phyloP scores from a whole-genome alignment of 2,797 vertebrate genomes.

The Salarias fasciatus region DNA sequence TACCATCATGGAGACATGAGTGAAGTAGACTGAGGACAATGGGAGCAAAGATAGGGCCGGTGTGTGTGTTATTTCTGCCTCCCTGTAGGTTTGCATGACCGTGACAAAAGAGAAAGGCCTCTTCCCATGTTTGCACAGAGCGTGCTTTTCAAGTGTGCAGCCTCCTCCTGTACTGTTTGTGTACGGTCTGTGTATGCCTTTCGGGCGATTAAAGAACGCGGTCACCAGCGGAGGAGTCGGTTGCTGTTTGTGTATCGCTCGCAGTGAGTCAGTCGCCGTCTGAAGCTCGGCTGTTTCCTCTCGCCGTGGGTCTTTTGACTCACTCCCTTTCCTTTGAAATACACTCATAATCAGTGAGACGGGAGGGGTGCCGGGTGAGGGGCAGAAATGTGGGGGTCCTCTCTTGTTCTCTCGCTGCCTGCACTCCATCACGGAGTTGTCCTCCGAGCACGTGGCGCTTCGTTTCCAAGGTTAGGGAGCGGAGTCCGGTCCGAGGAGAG shows the following conservation, averaged over 20 bases:
- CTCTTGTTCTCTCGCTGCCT: slow-evolving; percentile 16
- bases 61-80: slow-evolving; percentile 60
- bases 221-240: slow-evolving; percentile 42
- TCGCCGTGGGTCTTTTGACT: slow-evolving; percentile 31
- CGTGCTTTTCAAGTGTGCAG: slow-evolving; percentile 44
- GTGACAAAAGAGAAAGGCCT: slow-evolving; percentile 68
- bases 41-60: slow-evolving; percentile 40
- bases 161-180: slow-evolving; percentile 56
- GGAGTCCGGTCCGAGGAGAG: slow-evolving; percentile 51
- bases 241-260: slow-evolving; percentile 31
- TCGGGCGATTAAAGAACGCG: slow-evolving; percentile 63
- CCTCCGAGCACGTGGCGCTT: slow-evolving; percentile 43
- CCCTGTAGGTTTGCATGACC: slow-evolving; percentile 64
- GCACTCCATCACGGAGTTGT: slow-evolving; percentile 29
- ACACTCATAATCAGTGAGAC: slow-evolving; percentile 61
- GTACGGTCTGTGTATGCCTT: slow-evolving; percentile 51
- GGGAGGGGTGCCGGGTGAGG: slow-evolving; percentile 19
- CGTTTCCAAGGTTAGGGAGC: slow-evolving; percentile 63
- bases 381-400: slow-evolving; percentile 1
- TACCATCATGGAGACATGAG: slow-evolving; percentile 26
- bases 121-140: slow-evolving; percentile 64
- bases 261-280: slow-evolving; percentile 44
- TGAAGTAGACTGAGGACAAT: slow-evolving; percentile 52
- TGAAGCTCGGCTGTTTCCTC: slow-evolving; percentile 61
- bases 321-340: slow-evolving; percentile 55